Percentiles rank a stretch among this genome's conserved stretches.
These are phyloP conservation scores for Falcunculus frontatus DNA, from an alignment of 2,113 vertebrate genomes.

Conservation along the genomic window DNA sequence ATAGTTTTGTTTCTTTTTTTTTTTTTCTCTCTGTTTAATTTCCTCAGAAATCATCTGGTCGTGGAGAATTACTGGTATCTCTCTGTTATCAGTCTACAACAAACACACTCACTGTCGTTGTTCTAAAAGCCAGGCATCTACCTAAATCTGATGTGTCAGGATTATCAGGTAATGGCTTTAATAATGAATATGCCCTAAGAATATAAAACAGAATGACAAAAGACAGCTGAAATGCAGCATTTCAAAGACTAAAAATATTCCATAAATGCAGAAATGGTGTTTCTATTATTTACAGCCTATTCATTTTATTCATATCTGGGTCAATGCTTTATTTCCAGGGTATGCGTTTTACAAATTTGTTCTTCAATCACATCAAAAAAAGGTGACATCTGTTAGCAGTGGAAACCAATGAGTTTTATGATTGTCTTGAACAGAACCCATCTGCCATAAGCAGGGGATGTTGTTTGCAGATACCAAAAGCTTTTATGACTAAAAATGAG, in stretches of 20 bases:
- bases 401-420: not conserved
- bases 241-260: not conserved
- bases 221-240: not conserved
- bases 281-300: not conserved
- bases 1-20: not conserved
- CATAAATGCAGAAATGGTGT: not conserved
- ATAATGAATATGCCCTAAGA: not conserved
- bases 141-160: constrained; percentile 87
- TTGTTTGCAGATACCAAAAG: not conserved
- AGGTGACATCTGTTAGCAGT: not conserved
- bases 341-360: not conserved
- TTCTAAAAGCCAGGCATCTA: constrained; percentile 94
- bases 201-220: not conserved
- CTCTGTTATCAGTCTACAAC: constrained; percentile 97
- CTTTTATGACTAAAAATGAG: not conserved
- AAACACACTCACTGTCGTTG: constrained; percentile 94
- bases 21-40: not conserved
- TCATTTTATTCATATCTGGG: not conserved
- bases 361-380: not conserved
- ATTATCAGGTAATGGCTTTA: constrained; percentile 82
- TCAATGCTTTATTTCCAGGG: not conserved
- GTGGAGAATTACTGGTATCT: constrained; percentile 92
- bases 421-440: not conserved
- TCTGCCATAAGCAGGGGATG: not conserved
- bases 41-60: constrained; percentile 86